Evolutionary conservation across 2,113 vertebrate genomes (phyloP).

Genomic region (Channa maculata): DNA sequence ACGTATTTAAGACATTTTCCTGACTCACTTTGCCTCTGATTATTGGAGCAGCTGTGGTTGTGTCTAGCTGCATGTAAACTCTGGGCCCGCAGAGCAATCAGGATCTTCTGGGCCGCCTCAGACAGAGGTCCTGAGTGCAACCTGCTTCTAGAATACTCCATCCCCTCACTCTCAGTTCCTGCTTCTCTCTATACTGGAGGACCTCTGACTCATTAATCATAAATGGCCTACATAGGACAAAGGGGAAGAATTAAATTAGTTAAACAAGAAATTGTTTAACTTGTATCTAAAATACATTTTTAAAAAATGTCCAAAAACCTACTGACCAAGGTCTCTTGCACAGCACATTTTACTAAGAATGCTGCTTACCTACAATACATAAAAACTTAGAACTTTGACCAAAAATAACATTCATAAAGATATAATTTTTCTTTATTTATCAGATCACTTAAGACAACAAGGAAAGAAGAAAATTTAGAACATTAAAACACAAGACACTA

Average conservation of each 20-base stretch:
- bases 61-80: slow-evolving; percentile 41
- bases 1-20: too few species aligned
- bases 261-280: neutral
- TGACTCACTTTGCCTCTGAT: slow-evolving; percentile 74
- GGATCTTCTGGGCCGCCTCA: slow-evolving; percentile 85
- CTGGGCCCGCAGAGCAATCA: slow-evolving; percentile 85
- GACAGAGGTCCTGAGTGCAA: slow-evolving; percentile 85
- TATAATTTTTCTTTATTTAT: slow-evolving; percentile 55
- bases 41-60: neutral
- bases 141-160: slow-evolving; percentile 79
- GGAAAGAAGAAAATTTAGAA: neutral
- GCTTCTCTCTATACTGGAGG: slow-evolving; percentile 23
- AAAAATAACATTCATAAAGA: neutral
- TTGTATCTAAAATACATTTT: neutral
- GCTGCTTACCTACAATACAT: neutral
- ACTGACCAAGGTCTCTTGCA: neutral
- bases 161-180: slow-evolving; percentile 57
- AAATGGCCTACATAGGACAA: slow-evolving; percentile 23
- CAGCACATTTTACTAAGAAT: neutral
- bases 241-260: slow-evolving; percentile 23
- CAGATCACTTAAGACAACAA: neutral
- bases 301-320: neutral
- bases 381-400: neutral
- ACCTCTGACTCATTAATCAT: slow-evolving; percentile 27
- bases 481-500: neutral